These are phyloP conservation scores for Drosophila ustulata DNA, from an alignment of 2,888 invertebrate genomes.

Conservation along the genomic window DNA sequence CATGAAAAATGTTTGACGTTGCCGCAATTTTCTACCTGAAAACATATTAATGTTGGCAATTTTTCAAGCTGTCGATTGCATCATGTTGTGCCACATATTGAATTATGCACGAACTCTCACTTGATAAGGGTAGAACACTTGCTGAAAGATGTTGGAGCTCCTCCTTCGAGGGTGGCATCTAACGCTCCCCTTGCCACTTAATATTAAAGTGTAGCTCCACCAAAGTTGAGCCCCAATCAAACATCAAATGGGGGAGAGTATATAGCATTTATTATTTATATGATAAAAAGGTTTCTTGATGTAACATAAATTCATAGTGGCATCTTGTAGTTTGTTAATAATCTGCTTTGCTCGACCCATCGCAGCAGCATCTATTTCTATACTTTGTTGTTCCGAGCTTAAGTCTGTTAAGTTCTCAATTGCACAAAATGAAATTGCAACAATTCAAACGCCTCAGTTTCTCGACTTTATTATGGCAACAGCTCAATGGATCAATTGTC, in stretches of 20 bases:
- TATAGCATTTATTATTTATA: conserved; percentile 12
- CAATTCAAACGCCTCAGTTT: conserved; percentile 31
- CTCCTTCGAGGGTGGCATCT: conserved; percentile 2
- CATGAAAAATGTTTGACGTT: conserved; percentile 60
- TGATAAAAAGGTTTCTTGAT: background rate
- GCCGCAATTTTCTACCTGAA: conserved; percentile 53
- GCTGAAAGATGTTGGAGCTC: conserved; percentile 5
- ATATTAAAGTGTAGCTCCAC: conserved; percentile 28
- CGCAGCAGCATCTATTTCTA: background rate
- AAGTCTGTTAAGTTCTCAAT: conserved; percentile 10
- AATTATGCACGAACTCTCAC: conserved; percentile 62
- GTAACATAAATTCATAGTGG: background rate
- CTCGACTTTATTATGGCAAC: conserved; percentile 12
- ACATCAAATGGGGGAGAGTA: background rate
- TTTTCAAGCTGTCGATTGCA: conserved; percentile 74
- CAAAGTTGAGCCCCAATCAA: conserved; percentile 5
- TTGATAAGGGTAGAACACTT: conserved; percentile 31
- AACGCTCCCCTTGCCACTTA: conserved; percentile 5
- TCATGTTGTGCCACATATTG: conserved; percentile 53
- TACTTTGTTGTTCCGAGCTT: background rate
- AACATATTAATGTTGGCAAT: conserved; percentile 61
- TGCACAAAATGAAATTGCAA: conserved; percentile 34
- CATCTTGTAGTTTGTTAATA: background rate
- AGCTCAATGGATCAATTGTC: conserved; percentile 34
- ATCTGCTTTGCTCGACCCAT: background rate